Conservation (phyloP, 2,113 vertebrate species). For the Phasianus colchicus region DNA sequence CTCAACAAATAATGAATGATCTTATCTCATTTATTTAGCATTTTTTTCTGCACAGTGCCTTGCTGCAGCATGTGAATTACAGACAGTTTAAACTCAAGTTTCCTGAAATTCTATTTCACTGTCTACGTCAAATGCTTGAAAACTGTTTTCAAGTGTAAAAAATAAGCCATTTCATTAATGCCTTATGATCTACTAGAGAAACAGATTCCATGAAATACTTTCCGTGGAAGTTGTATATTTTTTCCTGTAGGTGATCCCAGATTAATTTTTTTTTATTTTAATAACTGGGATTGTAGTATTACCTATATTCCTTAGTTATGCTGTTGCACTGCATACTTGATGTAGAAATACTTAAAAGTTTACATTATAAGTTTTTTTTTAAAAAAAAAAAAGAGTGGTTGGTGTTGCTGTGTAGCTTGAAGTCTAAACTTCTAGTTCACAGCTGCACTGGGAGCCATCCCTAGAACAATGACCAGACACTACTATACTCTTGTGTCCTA, state of each 20-base stretch:
- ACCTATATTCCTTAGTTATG: neutral
- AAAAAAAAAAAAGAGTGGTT: neutral
- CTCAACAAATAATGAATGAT: neutral
- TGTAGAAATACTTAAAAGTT: neutral
- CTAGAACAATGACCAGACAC: neutral
- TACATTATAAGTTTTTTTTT: neutral
- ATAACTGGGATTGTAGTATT: neutral
- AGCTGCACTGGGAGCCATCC: neutral
- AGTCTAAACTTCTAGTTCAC: neutral
- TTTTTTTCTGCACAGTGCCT: neutral
- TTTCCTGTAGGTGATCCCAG: neutral
- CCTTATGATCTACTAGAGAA: neutral
- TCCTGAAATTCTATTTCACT: neutral
- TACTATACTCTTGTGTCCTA: neutral
- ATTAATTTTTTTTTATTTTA: neutral
- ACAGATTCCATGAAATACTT: neutral
- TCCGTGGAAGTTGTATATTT: neutral
- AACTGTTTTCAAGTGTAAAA: neutral
- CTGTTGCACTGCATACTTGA: neutral
- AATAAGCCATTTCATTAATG: neutral
- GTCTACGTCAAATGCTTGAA: neutral
- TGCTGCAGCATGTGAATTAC: neutral
- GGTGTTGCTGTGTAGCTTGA: neutral
- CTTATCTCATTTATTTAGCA: neutral
- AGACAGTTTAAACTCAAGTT: neutral